These are phyloP conservation scores for Diploptera punctata DNA, from an alignment of 2,888 invertebrate genomes.

Conservation along the genomic window DNA sequence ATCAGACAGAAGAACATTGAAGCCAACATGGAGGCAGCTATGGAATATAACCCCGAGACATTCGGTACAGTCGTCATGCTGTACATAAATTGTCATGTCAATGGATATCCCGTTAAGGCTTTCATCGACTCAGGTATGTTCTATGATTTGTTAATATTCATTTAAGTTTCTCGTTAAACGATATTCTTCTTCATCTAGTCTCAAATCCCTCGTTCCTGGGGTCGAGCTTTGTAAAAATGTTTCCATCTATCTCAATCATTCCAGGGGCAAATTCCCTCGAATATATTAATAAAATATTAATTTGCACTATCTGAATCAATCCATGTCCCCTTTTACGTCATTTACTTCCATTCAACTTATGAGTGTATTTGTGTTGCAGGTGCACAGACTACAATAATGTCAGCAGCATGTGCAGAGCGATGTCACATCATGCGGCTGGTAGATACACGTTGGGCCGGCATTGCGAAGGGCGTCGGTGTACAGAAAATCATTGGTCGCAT, in stretches of 20 bases:
- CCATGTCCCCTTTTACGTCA: no score
- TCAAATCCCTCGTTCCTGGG: no score
- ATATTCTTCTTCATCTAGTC: no score
- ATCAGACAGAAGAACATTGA: constrained; percentile 96
- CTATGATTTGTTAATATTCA: no score
- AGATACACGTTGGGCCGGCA: constrained; percentile 93
- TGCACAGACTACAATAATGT: constrained; percentile 99
- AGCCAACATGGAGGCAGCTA: constrained; percentile 98
- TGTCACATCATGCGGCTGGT: constrained; percentile 91
- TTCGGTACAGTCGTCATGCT: constrained; percentile 98
- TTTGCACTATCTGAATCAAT: no score
- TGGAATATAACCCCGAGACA: constrained; percentile 98
- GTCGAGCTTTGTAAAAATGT: no score
- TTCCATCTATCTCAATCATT: no score
- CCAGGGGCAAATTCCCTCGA: no score
- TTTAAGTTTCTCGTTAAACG: no score
- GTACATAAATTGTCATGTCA: constrained; percentile 96
- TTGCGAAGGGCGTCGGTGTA: constrained; percentile 97
- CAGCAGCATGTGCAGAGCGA: constrained; percentile 91
- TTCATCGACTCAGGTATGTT: constrained; percentile 97
- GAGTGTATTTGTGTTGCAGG: constrained; percentile 55
- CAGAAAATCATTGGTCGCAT: constrained; percentile 96
- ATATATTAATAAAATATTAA: no score
- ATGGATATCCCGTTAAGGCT: constrained; percentile 95
- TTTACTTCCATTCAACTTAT: no score